Evolutionary conservation across 2,888 invertebrate genomes (phyloP), one percentile per base, ranked within the genome.

Genomic region (Tetranychus piercei): DNA sequence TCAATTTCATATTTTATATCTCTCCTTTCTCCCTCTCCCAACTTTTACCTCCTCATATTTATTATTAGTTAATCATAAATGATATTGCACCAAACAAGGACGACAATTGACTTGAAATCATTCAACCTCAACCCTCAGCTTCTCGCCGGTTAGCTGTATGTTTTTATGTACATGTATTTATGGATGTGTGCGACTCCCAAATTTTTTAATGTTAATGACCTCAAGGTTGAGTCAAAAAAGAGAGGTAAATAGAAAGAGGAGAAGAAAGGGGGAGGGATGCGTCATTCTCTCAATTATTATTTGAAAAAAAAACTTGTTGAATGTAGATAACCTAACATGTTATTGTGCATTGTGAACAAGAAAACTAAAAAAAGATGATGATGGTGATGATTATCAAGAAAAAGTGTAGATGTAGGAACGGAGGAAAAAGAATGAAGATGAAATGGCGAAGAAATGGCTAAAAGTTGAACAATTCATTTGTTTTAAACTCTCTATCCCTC

Each of bases 281-380:
- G 55, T 55, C 55, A 55, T 55, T 55, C 55, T 55, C 55, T 55
- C 55, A 55, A 55, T 55, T 55, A 55, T 55, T 55, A 55, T 55
- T 15, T 55, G 11, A 55, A 15, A 15, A 34, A 23, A 55, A 55
- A 55, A 55, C 55, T 55, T 55, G 55, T 55, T 55, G 55, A 55
- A 55, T 55, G 55, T 55, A 55, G 55, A 55, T 55, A 55, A 55
- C 55, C 55, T 55, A 55, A 55, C 55, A 55, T 55, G 55, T 55
- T 55, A 55, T 55, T 55, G 55, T 55, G 55, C 9, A 55, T 55
- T 55, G 55, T 55, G 9, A 55, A 55, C 55, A 55, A 55, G 55
- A 9, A 34, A 55, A 15, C 55, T 15, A 7, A 5, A 55, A 15
- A 15, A 55, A 55, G 6, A 55, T n/a, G 55, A 55, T 15, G 55